Conservation (phyloP, 2,113 vertebrate species). For the Galemys pyrenaicus region DNA sequence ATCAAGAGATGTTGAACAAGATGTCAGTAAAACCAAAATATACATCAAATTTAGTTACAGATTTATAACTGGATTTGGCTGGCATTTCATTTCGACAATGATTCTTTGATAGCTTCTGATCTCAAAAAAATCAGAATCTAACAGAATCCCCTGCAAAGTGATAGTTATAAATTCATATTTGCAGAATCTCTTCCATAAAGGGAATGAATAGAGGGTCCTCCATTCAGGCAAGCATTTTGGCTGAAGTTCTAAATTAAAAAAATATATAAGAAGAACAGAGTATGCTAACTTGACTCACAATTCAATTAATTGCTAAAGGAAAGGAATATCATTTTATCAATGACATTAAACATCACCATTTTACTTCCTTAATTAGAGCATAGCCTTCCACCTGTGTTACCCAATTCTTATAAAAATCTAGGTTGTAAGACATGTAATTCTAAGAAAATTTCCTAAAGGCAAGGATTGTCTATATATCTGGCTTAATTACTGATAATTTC, state of each 20-base stretch:
- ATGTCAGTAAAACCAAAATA: background rate
- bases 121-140: background rate
- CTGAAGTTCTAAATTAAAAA: background rate
- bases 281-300: background rate
- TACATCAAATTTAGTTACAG: background rate
- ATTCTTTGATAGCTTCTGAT: slow-evolving; percentile 20
- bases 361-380: slow-evolving; percentile 11
- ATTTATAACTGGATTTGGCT: slow-evolving; percentile 17
- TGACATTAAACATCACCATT: background rate
- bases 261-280: background rate
- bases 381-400: background rate
- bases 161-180: background rate
- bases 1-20: slow-evolving; percentile 13
- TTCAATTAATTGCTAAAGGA: slow-evolving; percentile 28
- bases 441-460: background rate
- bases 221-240: background rate
- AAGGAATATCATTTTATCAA: background rate
- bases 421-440: background rate
- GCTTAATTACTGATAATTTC: background rate
- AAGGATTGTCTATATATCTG: background rate
- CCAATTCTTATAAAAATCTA: slow-evolving; percentile 23
- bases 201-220: too few species aligned
- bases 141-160: background rate
- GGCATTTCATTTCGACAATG: background rate
- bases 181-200: background rate